Base-by-base conservation (phyloP, 2,888 invertebrate genomes). In the Kuschelorhynchus macadamiae region DNA sequence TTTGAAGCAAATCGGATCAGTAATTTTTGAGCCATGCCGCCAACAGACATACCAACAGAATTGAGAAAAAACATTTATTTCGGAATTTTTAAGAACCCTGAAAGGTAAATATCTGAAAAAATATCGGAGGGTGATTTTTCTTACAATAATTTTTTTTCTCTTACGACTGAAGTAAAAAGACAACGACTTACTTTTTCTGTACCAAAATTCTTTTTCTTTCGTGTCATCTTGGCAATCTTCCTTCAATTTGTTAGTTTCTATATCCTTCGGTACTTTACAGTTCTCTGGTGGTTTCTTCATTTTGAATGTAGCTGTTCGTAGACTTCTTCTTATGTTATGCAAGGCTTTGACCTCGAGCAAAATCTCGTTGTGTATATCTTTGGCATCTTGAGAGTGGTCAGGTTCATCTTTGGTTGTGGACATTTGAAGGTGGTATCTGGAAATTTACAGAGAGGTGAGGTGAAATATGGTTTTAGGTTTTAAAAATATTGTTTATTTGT, bases 311-410 rank as follows among this genome's bases (percentile, higher is more conserved):
- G 57, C 47, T 20, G 50, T 52, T 52, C 63, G 14, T 21, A 68
- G 11, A 25, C 68, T 68, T 12, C 20, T 44, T 39, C 52, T 56
- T 20, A 67, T 41, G 4, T 57, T 25, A 11, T 53, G 47, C 1
- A 66, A 18, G 0, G 68, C 46, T 14, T 56, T 56, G 12, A 68
- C 68, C 49, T 68, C 63, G 5, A 68, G 39, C 25, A 68, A 20
- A 9, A 68, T 44, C 32, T 68, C 68, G 25, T 44, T 44, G 1
- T 42, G 33, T 20, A 42, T 30, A 25, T 17, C 30, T 17, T 50
- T 50, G 30, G 11, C 32, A 53, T 53, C n/a, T 11, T 18, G 20
- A 14, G 44, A 7, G 8, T 14, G 20, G 3, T 12, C 44, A 32
- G 42, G 11, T 32, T 2, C 42, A 41, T 39, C 63, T 14, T 17